Conservation (phyloP, 2,113 vertebrate species). For the Elephantulus edwardii region DNA sequence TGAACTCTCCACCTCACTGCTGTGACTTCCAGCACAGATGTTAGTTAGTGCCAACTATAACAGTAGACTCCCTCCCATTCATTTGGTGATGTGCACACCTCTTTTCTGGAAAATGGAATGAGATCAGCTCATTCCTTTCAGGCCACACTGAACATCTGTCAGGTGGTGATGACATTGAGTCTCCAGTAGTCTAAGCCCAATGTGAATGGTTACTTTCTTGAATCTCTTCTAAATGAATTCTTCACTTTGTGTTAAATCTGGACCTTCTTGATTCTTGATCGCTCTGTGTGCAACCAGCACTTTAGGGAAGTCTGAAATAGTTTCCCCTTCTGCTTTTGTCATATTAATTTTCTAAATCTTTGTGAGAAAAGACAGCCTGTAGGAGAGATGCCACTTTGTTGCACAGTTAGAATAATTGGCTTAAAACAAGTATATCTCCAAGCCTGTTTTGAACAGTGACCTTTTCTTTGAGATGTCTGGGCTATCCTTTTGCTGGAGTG, state of each 20-base stretch:
- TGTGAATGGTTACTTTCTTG: not conserved
- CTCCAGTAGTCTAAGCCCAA: not conserved
- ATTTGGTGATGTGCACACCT: slow-evolving; percentile 2
- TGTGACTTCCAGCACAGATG: not conserved
- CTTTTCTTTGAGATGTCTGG: slow-evolving; percentile 20
- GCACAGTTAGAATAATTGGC: not conserved
- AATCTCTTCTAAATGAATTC: slow-evolving; percentile 22
- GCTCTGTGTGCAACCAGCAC: not conserved
- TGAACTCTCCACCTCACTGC: not conserved
- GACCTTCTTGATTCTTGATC: not conserved
- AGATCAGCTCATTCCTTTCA: slow-evolving; percentile 39
- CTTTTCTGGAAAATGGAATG: slow-evolving; percentile 6
- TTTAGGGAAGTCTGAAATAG: slow-evolving; percentile 4
- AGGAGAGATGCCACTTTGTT: not conserved
- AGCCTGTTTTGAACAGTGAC: not conserved
- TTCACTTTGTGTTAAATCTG: not conserved
- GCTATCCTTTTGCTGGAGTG: slow-evolving; percentile 5
- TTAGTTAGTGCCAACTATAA: not conserved
- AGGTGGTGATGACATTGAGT: not conserved
- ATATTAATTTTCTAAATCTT: slow-evolving; percentile 20
- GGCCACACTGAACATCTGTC: slow-evolving; percentile 20
- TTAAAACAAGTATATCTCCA: not conserved
- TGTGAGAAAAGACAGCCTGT: not conserved
- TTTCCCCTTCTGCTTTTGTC: not conserved
- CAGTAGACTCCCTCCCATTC: not conserved